phyloP scores from a whole-genome alignment of 2,797 vertebrate genomes.

The Nyctalus aviator region DNA sequence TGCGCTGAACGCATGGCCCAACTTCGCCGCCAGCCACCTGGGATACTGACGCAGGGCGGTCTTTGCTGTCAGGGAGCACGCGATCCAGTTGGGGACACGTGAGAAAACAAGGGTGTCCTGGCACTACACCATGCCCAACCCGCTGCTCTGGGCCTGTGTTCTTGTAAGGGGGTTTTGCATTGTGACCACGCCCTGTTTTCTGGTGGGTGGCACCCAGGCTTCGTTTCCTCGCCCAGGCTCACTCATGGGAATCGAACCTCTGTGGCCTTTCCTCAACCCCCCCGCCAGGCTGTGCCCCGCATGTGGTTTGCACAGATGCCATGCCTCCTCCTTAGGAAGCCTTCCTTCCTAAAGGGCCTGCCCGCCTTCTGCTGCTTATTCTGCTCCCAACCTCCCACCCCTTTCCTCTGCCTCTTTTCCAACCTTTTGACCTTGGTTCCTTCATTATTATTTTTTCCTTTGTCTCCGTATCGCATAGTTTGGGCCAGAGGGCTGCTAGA shows the following conservation, averaged over 20 bases:
- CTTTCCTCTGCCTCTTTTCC: conserved; percentile 48
- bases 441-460: conserved; percentile 58
- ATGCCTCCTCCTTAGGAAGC: background rate
- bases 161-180: background rate
- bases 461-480: background rate
- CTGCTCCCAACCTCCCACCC: background rate
- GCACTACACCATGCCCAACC: background rate
- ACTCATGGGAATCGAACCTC: background rate
- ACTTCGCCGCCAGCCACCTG: fast-evolving
- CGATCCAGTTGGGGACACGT: background rate
- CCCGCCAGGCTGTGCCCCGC: background rate
- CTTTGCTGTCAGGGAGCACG: background rate
- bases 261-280: background rate
- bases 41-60: fast-evolving
- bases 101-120: background rate
- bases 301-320: background rate
- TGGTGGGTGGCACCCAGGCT: background rate
- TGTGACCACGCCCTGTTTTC: fast-evolving
- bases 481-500: conserved; percentile 6
- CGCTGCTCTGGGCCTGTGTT: background rate
- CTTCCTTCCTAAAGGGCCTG: background rate
- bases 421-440: conserved; percentile 52
- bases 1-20: background rate
- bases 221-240: background rate
- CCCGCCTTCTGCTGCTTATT: conserved; percentile 65